phyloP scores from a whole-genome alignment of 2,888 invertebrate species.

The Polia nebulosa region DNA sequence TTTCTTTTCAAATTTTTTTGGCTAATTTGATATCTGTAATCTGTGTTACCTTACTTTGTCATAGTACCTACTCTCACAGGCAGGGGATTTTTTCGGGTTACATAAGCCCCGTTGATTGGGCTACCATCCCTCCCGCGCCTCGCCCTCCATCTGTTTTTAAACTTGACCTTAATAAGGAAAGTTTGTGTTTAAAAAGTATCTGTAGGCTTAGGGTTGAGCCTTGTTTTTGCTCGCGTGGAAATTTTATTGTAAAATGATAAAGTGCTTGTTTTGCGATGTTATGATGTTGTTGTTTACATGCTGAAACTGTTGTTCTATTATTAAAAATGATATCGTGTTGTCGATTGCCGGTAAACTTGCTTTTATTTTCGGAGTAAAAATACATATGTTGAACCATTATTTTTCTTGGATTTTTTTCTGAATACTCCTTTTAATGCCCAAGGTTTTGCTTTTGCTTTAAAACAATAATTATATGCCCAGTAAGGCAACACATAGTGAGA shows the following conservation, averaged over 20 bases:
- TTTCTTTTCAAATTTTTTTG: too few species aligned
- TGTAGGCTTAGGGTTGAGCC: conserved; percentile 25
- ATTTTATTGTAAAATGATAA: conserved; percentile 26
- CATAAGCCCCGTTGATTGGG: too few species aligned
- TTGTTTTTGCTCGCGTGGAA: conserved; percentile 21
- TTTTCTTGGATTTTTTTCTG: too few species aligned
- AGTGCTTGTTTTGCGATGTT: conserved; percentile 13
- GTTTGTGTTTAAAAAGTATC: conserved; percentile 42
- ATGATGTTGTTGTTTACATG: conserved; percentile 20
- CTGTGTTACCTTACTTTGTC: too few species aligned
- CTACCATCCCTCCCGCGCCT: conserved; percentile 28
- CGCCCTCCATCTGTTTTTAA: conserved; percentile 44
- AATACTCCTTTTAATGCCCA: not conserved
- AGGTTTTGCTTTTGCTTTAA: not conserved
- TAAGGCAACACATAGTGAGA: too few species aligned
- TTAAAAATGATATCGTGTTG: not conserved
- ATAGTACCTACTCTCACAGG: too few species aligned
- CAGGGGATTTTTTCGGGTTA: too few species aligned
- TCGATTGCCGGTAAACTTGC: not conserved
- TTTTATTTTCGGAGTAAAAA: not conserved
- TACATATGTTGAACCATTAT: not conserved
- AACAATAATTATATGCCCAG: too few species aligned
- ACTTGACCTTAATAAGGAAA: conserved; percentile 62
- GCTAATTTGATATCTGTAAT: too few species aligned
- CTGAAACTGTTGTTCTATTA: conserved; percentile 15